These are phyloP conservation scores for Drosophila recens DNA, from an alignment of 2,888 invertebrate species.

Conservation along the genomic window DNA sequence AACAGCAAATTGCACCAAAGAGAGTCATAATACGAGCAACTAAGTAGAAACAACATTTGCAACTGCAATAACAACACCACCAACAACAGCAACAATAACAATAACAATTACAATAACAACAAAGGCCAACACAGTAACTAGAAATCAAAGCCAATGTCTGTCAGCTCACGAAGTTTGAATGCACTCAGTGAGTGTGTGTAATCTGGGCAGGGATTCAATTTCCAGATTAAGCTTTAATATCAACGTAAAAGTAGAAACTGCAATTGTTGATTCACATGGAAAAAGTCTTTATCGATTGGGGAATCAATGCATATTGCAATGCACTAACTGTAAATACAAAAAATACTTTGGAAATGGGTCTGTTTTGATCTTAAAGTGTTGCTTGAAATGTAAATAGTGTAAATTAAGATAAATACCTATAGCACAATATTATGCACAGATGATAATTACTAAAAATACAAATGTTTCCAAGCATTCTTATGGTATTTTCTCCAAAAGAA, in stretches of 20 bases:
- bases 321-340: background rate
- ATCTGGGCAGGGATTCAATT: slow-evolving; percentile 6
- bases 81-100: slow-evolving; percentile 23
- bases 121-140: slow-evolving; percentile 46
- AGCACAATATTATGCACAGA: background rate
- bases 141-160: slow-evolving; percentile 36
- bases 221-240: slow-evolving; percentile 1
- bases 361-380: background rate
- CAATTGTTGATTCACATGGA: slow-evolving; percentile 27
- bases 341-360: slow-evolving; percentile 10
- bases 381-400: background rate
- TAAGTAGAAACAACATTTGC: slow-evolving; percentile 61
- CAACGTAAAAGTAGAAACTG: slow-evolving; percentile 3
- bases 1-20: slow-evolving; percentile 62
- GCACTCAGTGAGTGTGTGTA: slow-evolving; percentile 23
- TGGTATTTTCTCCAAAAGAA: too few relatives aligned
- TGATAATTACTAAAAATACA: too few relatives aligned
- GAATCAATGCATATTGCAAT: background rate
- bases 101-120: slow-evolving; percentile 37
- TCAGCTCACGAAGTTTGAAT: slow-evolving; percentile 37
- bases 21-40: slow-evolving; percentile 71
- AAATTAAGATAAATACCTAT: background rate
- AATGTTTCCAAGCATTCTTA: too few relatives aligned
- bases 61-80: slow-evolving; percentile 39
- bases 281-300: slow-evolving; percentile 13